Conservation (phyloP, 2,888 invertebrate species). For the Agapostemon virescens region DNA sequence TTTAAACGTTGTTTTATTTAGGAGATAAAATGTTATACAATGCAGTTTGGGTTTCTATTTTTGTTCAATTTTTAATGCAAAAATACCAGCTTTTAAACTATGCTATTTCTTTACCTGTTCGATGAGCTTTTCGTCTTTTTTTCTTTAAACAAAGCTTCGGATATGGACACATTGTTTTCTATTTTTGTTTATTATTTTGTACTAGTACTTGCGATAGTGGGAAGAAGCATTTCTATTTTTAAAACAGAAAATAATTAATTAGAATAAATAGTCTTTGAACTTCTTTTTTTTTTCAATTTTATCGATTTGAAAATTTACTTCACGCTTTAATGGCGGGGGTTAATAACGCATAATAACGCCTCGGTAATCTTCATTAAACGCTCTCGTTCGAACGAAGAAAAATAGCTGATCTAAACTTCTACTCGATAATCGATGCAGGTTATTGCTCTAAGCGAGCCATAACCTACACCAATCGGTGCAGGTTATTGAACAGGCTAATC, state of each 20-base stretch:
- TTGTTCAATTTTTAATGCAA: no score
- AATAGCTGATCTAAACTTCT: conserved; percentile 46
- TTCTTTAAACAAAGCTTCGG: neutral
- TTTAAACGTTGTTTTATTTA: no score
- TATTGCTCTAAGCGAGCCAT: conserved; percentile 50
- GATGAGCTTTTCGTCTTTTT: no score
- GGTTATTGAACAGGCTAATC: conserved; percentile 50
- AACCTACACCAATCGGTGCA: conserved; percentile 36
- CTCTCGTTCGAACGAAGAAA: conserved; percentile 26
- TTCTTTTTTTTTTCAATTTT: neutral
- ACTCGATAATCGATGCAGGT: conserved; percentile 62
- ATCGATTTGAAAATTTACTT: neutral
- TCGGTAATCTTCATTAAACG: conserved; percentile 42
- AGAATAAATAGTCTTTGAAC: neutral
- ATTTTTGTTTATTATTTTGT: no score
- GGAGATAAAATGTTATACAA: no score
- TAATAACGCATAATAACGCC: conserved; percentile 45
- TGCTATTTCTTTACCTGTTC: no score
- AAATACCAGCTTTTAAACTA: no score
- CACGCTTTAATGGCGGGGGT: neutral
- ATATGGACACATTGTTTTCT: no score
- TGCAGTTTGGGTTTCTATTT: no score
- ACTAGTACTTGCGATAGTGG: no score
- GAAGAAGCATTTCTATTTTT: no score
- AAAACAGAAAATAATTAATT: neutral